phyloP scores from a whole-genome alignment of 2,888 invertebrate species.

The Deilephila porcellus region DNA sequence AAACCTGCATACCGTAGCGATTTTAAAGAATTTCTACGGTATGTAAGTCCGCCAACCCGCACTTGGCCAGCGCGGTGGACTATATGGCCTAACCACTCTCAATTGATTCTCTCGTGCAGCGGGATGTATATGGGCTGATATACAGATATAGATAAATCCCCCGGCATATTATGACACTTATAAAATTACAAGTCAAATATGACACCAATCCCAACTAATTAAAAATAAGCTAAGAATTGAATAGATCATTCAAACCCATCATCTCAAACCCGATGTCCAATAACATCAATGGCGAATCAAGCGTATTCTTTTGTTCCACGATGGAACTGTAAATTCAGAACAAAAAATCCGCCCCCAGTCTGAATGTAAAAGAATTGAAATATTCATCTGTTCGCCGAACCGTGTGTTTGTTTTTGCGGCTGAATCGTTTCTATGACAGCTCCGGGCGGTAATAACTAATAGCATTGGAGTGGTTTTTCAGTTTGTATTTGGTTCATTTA shows the following conservation, averaged over 20 bases:
- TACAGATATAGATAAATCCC: no score
- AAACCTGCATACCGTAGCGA: no score
- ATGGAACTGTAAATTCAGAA: background rate
- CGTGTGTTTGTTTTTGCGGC: conserved; percentile 17
- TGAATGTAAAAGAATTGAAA: conserved; percentile 11
- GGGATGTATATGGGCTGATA: no score
- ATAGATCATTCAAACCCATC: background rate
- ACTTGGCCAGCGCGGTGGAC: no score
- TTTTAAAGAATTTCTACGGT: no score
- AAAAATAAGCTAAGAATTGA: no score
- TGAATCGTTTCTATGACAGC: conserved; percentile 16
- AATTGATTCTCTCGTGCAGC: no score
- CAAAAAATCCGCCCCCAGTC: background rate
- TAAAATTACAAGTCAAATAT: no score
- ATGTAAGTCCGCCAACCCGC: no score
- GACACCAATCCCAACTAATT: no score
- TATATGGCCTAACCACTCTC: no score
- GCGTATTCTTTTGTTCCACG: background rate
- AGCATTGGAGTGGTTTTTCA: background rate
- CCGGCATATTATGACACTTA: no score
- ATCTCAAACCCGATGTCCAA: background rate
- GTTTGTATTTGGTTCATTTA: background rate
- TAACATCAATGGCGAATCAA: background rate
- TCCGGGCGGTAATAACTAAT: background rate
- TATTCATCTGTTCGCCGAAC: conserved; percentile 19